Evolutionary conservation across 1,140 invertebrate genomes (phyloP).

Genomic region (Coptotermes formosanus): DNA sequence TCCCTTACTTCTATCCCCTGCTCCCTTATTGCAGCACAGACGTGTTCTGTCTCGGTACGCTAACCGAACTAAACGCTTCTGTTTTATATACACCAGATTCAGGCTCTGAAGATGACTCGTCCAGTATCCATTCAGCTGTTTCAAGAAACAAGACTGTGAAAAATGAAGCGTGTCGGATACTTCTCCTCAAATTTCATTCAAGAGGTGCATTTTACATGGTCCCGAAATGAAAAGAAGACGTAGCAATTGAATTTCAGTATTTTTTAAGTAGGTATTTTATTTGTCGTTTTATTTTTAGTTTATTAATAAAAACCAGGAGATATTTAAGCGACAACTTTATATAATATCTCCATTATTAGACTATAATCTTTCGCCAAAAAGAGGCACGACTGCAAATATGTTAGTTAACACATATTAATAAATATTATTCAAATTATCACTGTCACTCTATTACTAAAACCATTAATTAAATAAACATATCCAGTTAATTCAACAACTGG

Average conservation of each 20-base stretch:
- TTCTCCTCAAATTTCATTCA: constrained; percentile 15
- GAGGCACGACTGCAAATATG: too few relatives aligned
- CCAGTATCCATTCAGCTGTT: constrained; percentile 1
- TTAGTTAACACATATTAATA: too few relatives aligned
- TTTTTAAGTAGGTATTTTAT: not conserved
- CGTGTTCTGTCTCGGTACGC: not conserved
- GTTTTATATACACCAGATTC: not conserved
- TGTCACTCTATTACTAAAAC: too few relatives aligned
- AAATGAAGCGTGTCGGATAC: not conserved
- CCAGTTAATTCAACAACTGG: too few relatives aligned
- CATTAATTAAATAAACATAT: too few relatives aligned
- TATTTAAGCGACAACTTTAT: not conserved
- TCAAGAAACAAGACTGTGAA: constrained; percentile 18
- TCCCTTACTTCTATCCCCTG: not conserved
- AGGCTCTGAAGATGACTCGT: not conserved
- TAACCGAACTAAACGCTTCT: not conserved
- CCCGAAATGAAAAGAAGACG: not conserved
- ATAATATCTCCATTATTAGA: not conserved
- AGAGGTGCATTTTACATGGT: not conserved
- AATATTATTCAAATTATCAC: too few relatives aligned
- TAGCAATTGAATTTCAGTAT: not conserved
- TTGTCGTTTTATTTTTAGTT: not conserved
- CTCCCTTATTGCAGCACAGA: not conserved
- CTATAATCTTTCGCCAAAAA: too few relatives aligned
- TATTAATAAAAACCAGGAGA: not conserved